These are phyloP conservation scores for Idris sp. DNA, from an alignment of 1,140 invertebrate genomes.

Conservation along the genomic window DNA sequence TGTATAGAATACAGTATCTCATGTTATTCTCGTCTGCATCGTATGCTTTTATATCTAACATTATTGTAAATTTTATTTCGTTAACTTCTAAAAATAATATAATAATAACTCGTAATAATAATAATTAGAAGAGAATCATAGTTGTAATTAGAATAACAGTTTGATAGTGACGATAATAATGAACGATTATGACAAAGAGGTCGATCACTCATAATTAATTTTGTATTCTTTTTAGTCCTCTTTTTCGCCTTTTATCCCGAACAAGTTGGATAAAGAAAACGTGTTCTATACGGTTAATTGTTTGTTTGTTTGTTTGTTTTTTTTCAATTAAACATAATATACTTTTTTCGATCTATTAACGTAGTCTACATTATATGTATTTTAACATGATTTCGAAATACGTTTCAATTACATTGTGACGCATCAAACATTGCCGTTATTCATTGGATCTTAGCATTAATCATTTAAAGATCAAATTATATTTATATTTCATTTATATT, in stretches of 20 bases:
- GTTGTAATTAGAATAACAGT: slow-evolving; percentile 60
- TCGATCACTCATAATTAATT: slow-evolving; percentile 35
- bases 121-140: slow-evolving; percentile 50
- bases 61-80: slow-evolving; percentile 70
- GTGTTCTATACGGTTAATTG: too few species aligned
- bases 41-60: slow-evolving; percentile 69
- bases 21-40: slow-evolving; percentile 68
- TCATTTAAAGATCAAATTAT: slow-evolving; percentile 47
- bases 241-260: slow-evolving; percentile 6
- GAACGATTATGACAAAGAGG: slow-evolving; percentile 59
- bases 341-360: too few species aligned
- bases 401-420: slow-evolving; percentile 58
- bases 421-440: slow-evolving; percentile 63
- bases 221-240: slow-evolving; percentile 1
- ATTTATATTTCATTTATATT: slow-evolving; percentile 38
- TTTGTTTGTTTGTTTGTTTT: too few species aligned
- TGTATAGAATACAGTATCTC: slow-evolving; percentile 71
- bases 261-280: too few species aligned
- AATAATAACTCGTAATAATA: slow-evolving; percentile 65
- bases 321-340: too few species aligned
- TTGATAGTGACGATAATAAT: slow-evolving; percentile 36
- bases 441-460: slow-evolving; percentile 46
- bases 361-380: too few species aligned
- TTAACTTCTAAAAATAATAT: slow-evolving; percentile 71
- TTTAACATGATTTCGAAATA: slow-evolving; percentile 59